Evolutionary conservation across 2,797 vertebrate genomes (phyloP).

Genomic region (Melanotaenia trifasciata): DNA sequence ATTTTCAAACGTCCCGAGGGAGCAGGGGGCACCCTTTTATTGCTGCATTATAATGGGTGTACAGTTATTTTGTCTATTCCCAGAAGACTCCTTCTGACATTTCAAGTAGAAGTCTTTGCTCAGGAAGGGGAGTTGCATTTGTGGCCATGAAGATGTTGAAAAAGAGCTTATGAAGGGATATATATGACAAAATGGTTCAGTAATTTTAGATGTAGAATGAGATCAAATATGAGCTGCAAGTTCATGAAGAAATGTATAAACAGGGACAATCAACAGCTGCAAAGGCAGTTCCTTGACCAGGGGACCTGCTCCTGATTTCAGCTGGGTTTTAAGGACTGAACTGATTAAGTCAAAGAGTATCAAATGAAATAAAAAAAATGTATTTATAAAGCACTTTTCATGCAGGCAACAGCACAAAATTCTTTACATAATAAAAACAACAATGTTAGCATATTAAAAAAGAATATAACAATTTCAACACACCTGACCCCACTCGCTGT

Average conservation of each 20-base stretch:
- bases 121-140: neutral
- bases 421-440: no score
- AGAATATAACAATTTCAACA: no score
- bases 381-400: no score
- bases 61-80: slow-evolving; percentile 56
- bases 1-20: slow-evolving; percentile 38
- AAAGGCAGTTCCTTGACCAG: slow-evolving; percentile 44
- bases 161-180: neutral
- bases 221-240: slow-evolving; percentile 61
- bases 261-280: slow-evolving; percentile 44
- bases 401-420: neutral
- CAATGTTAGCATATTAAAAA: no score
- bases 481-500: no score
- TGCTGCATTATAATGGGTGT: slow-evolving; percentile 36
- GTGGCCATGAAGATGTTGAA: slow-evolving; percentile 21
- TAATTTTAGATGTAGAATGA: slow-evolving; percentile 17
- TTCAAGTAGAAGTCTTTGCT: slow-evolving; percentile 34
- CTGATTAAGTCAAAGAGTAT: slow-evolving; percentile 7
- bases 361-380: neutral
- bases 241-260: slow-evolving; percentile 50
- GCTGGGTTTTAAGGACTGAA: slow-evolving; percentile 11
- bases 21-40: slow-evolving; percentile 40
- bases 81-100: slow-evolving; percentile 68
- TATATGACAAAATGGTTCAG: neutral
- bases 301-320: slow-evolving; percentile 15